These are phyloP conservation scores for Paedocypris sp. DNA, from an alignment of 2,113 vertebrate genomes.

Conservation along the genomic window DNA sequence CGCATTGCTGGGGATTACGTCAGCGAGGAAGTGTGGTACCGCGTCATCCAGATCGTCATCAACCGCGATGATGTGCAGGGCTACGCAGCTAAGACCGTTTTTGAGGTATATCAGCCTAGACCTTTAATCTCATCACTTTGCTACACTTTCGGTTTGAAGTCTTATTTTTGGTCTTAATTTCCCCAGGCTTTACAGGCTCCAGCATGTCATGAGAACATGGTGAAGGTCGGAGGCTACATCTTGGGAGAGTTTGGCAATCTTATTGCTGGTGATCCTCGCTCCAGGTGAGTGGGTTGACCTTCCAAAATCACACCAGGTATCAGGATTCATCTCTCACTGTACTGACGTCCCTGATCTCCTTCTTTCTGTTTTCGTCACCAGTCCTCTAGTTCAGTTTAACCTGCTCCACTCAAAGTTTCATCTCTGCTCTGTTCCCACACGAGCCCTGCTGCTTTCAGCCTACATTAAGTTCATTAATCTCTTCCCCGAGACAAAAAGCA, in stretches of 20 bases:
- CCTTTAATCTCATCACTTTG: background rate
- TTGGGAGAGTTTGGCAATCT: constrained; percentile 87
- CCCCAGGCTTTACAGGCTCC: constrained; percentile 79
- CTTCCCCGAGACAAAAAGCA: constrained; percentile 87
- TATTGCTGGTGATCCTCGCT: constrained; percentile 85
- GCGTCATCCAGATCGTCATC: constrained; percentile 89
- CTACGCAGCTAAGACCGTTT: constrained; percentile 85
- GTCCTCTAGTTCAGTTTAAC: constrained; percentile 86
- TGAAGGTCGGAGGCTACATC: constrained; percentile 88
- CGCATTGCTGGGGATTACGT: constrained; percentile 88
- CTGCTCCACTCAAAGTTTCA: constrained; percentile 89
- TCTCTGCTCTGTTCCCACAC: constrained; percentile 79
- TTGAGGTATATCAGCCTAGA: constrained; percentile 64
- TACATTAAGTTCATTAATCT: constrained; percentile 94
- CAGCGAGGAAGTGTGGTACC: constrained; percentile 89
- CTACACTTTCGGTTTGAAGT: background rate
- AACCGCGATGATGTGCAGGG: constrained; percentile 87
- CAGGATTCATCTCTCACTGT: background rate
- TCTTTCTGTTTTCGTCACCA: constrained; percentile 22
- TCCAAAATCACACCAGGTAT: background rate
- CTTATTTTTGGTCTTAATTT: background rate
- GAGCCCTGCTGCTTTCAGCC: constrained; percentile 79
- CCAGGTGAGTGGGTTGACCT: constrained; percentile 59
- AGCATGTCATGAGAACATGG: constrained; percentile 92
- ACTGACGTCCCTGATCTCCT: background rate